phyloP scores from a whole-genome alignment of 2,797 vertebrate species.

The Phaenicophaeus curvirostris region DNA sequence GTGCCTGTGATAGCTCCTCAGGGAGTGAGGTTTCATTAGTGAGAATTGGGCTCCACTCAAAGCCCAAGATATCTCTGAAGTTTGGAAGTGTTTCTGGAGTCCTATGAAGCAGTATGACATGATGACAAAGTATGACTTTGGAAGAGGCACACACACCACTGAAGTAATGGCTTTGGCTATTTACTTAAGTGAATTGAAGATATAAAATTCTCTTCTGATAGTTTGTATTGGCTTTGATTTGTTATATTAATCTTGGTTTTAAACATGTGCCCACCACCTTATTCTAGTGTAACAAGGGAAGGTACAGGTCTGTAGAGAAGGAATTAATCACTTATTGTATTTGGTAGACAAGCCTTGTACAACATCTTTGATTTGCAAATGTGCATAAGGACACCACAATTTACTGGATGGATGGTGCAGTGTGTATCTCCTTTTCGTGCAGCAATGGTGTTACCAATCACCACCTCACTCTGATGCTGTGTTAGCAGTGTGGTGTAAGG shows the following conservation, averaged over 20 bases:
- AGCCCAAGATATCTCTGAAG: neutral
- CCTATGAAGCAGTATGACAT: neutral
- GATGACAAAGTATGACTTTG: too few species aligned
- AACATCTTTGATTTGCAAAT: neutral
- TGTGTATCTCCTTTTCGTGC: neutral
- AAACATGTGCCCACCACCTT: neutral
- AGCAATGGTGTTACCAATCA: neutral
- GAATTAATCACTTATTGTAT: neutral
- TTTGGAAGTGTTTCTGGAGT: neutral
- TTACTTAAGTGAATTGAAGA: neutral
- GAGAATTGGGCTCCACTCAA: neutral
- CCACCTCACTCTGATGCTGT: neutral
- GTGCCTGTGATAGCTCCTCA: neutral
- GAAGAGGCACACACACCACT: neutral
- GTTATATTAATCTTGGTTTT: neutral
- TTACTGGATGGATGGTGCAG: fast-evolving
- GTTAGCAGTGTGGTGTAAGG: neutral
- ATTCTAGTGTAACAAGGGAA: neutral
- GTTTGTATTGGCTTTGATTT: neutral
- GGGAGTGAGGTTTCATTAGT: neutral
- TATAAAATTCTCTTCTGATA: neutral
- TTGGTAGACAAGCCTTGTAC: neutral
- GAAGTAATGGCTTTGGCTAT: neutral
- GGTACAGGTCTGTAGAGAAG: neutral
- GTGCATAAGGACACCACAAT: neutral